Percentiles rank a stretch among this genome's conserved stretches.
These are phyloP conservation scores for Hypomecis atomaria DNA, from an alignment of 2,888 invertebrate species.

Conservation along the genomic window DNA sequence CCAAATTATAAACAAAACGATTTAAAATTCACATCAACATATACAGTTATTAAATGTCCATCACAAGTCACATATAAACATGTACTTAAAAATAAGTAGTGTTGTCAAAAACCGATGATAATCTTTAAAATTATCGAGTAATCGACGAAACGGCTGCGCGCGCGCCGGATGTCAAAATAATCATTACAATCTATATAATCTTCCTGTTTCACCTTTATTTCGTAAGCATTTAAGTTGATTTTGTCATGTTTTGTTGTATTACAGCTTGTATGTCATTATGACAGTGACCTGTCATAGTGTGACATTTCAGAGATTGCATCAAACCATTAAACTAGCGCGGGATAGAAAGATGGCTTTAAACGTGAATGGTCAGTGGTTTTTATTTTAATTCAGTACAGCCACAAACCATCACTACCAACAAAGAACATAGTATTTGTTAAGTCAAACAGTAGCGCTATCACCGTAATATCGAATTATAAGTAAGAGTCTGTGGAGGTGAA, in stretches of 20 bases:
- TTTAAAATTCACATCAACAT: background rate
- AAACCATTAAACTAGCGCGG: constrained; percentile 72
- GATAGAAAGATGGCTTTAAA: constrained; percentile 71
- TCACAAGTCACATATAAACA: constrained; percentile 50
- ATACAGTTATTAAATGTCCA: constrained; percentile 39
- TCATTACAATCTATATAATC: constrained; percentile 43
- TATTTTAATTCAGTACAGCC: constrained; percentile 29
- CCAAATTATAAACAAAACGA: background rate
- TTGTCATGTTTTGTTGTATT: constrained; percentile 30
- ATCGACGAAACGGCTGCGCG: constrained; percentile 78
- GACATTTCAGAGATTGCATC: constrained; percentile 76
- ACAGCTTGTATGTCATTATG: constrained; percentile 68
- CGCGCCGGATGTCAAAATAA: constrained; percentile 78
- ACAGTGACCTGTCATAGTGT: constrained; percentile 80
- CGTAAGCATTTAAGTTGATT: constrained; percentile 35
- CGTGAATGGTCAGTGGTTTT: constrained; percentile 45
- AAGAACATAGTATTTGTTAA: no score
- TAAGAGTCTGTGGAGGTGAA: background rate
- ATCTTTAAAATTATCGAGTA: constrained; percentile 82
- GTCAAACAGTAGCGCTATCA: background rate
- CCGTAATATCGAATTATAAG: background rate
- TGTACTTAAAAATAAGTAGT: constrained; percentile 63
- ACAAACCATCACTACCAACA: constrained; percentile 20
- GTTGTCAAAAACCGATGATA: constrained; percentile 78
- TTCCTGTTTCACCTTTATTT: constrained; percentile 39